phyloP scores from a whole-genome alignment of 2,797 vertebrate species.

The Gila robusta region DNA sequence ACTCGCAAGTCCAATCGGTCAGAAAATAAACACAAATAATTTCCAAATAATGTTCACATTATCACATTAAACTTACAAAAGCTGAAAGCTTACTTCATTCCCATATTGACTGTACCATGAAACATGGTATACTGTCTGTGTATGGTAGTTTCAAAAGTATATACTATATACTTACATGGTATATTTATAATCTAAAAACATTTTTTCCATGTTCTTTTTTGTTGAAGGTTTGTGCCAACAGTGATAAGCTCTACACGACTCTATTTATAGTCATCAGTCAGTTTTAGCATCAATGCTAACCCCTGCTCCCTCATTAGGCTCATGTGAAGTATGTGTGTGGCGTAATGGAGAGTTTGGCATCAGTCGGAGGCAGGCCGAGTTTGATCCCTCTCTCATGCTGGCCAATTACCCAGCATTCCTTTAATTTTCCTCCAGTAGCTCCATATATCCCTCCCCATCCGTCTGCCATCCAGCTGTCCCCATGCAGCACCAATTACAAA shows the following conservation, averaged over 20 bases:
- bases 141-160: too few species aligned
- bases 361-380: conserved; percentile 43
- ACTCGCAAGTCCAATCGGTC: neutral
- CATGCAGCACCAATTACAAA: conserved; percentile 39
- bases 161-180: too few species aligned
- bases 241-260: neutral
- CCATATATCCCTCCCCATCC: conserved; percentile 22
- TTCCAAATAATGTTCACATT: neutral
- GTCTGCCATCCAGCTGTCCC: conserved; percentile 16
- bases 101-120: neutral
- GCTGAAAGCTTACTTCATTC: too few species aligned
- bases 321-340: conserved; percentile 60
- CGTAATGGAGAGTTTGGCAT: conserved; percentile 56
- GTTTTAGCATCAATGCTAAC: conserved; percentile 36
- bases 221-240: neutral
- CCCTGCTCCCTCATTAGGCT: conserved; percentile 42
- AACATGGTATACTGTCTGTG: neutral
- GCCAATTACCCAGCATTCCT: conserved; percentile 59
- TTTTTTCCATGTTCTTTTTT: neutral
- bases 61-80: neutral
- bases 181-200: neutral
- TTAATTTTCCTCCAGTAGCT: conserved; percentile 46
- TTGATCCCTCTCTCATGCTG: conserved; percentile 53
- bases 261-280: conserved; percentile 45
- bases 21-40: neutral